A percentile compares a stretch with the other conserved stretches of the same genome.
These are phyloP conservation scores for Acanthopleura granulata DNA, from an alignment of 2,888 invertebrate genomes.

Conservation along the genomic window DNA sequence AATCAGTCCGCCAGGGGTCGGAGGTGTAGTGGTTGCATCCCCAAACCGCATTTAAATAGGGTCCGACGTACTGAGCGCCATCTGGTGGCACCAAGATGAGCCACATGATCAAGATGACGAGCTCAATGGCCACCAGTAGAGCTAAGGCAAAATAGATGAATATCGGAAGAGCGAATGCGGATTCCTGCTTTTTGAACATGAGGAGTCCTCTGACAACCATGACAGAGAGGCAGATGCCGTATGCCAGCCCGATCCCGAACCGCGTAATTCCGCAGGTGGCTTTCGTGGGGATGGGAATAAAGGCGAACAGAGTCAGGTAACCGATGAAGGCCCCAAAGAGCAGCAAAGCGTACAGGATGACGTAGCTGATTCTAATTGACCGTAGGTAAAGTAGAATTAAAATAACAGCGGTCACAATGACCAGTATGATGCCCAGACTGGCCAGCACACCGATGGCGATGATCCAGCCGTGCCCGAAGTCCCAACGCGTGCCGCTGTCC, in stretches of 20 bases:
- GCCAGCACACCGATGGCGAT: slow-evolving; percentile 87
- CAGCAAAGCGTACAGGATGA: slow-evolving; percentile 65
- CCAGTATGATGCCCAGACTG: slow-evolving; percentile 84
- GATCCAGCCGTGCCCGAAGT: slow-evolving; percentile 78
- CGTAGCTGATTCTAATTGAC: slow-evolving; percentile 67
- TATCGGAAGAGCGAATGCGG: slow-evolving; percentile 88
- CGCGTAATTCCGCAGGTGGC: slow-evolving; percentile 64
- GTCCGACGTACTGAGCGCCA: no score
- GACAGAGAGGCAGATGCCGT: slow-evolving; percentile 72
- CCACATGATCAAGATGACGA: slow-evolving; percentile 58
- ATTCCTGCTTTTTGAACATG: slow-evolving; percentile 91
- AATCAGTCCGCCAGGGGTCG: neutral
- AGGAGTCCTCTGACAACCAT: slow-evolving; percentile 83
- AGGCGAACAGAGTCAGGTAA: slow-evolving; percentile 64
- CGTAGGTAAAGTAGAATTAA: slow-evolving; percentile 80
- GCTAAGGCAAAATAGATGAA: slow-evolving; percentile 87
- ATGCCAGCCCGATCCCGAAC: slow-evolving; percentile 66
- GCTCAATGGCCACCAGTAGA: slow-evolving; percentile 84
- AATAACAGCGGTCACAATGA: slow-evolving; percentile 85
- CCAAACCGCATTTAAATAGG: neutral
- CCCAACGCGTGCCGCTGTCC: neutral
- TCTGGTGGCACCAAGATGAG: slow-evolving; percentile 51
- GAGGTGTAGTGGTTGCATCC: slow-evolving; percentile 43
- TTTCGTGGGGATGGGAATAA: slow-evolving; percentile 57
- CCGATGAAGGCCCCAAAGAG: slow-evolving; percentile 38